Evolutionary conservation across 2,113 vertebrate genomes (phyloP).

Genomic region (Cichladusa arquata): DNA sequence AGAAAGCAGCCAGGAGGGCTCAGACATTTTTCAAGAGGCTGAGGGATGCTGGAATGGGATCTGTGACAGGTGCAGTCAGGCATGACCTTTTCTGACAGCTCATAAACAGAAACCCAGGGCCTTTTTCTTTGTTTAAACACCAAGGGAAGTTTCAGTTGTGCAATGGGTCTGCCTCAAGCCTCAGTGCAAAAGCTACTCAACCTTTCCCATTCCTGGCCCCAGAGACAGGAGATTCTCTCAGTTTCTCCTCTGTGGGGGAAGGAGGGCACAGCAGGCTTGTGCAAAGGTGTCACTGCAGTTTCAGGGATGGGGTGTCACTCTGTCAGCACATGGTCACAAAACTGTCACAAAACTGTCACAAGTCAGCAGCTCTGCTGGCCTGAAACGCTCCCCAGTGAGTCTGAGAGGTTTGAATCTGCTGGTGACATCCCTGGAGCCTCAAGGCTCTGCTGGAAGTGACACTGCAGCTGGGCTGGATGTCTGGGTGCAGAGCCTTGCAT

Average conservation of each 20-base stretch:
- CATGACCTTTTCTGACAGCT: not conserved
- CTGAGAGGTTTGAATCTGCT: not conserved
- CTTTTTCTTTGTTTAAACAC: not conserved
- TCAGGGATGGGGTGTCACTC: fast-evolving
- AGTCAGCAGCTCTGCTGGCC: not conserved
- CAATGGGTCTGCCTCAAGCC: not conserved
- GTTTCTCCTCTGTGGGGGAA: fast-evolving
- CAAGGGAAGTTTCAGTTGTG: not conserved
- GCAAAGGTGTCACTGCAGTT: not conserved
- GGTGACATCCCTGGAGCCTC: not conserved
- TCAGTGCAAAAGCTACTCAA: not conserved
- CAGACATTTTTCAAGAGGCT: not conserved
- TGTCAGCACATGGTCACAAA: fast-evolving
- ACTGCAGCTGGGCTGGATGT: not conserved
- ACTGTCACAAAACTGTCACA: not conserved
- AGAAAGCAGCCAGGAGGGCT: not conserved
- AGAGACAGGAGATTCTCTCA: not conserved
- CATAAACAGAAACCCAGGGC: not conserved
- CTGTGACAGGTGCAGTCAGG: not conserved
- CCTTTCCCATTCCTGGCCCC: not conserved
- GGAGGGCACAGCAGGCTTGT: not conserved
- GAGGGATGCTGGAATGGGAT: not conserved
- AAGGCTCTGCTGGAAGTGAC: not conserved
- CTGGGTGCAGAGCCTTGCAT: not conserved
- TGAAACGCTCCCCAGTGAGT: fast-evolving